Conservation (phyloP, 2,888 invertebrate genomes). For the Carpatolechia fugitivella region DNA sequence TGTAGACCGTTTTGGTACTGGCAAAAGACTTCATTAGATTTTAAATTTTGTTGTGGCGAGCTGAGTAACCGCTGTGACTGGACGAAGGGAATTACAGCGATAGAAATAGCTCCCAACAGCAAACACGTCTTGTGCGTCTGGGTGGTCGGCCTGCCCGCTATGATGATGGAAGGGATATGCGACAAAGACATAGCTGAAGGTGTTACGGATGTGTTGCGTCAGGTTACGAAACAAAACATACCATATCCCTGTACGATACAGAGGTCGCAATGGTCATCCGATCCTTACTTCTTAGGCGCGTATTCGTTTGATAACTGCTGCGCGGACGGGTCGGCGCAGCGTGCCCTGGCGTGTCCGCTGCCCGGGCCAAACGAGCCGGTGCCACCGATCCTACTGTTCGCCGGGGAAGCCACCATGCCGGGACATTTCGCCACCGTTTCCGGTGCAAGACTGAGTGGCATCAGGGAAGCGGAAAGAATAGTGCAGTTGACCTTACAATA, state of each 20-base stretch:
- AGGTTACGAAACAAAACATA: conserved; percentile 77
- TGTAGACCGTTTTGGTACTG: conserved; percentile 85
- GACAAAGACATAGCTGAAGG: conserved; percentile 84
- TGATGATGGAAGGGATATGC: conserved; percentile 81
- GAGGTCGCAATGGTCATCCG: conserved; percentile 86
- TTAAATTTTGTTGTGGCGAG: conserved; percentile 80
- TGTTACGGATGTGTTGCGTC: conserved; percentile 81
- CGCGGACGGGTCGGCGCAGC: conserved; percentile 51
- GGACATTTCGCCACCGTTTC: conserved; percentile 87
- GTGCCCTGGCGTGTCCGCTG: conserved; percentile 81
- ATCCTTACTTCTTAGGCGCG: conserved; percentile 85
- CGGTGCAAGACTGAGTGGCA: conserved; percentile 87
- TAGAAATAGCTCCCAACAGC: conserved; percentile 84
- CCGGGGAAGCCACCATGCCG: conserved; percentile 89
- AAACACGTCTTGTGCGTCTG: conserved; percentile 85
- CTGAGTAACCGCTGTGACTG: conserved; percentile 79
- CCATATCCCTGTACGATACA: conserved; percentile 84
- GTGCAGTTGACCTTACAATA: conserved; percentile 80
- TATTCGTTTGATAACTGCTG: conserved; percentile 79
- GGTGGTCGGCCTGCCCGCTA: conserved; percentile 84
- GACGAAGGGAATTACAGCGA: conserved; percentile 84
- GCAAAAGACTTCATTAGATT: conserved; percentile 81
- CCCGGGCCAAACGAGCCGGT: conserved; percentile 80
- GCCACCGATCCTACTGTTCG: conserved; percentile 87
- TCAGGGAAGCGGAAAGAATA: conserved; percentile 88